Base-by-base conservation (phyloP, 1,140 invertebrate genomes). In the Neotoxoptera formosana region DNA sequence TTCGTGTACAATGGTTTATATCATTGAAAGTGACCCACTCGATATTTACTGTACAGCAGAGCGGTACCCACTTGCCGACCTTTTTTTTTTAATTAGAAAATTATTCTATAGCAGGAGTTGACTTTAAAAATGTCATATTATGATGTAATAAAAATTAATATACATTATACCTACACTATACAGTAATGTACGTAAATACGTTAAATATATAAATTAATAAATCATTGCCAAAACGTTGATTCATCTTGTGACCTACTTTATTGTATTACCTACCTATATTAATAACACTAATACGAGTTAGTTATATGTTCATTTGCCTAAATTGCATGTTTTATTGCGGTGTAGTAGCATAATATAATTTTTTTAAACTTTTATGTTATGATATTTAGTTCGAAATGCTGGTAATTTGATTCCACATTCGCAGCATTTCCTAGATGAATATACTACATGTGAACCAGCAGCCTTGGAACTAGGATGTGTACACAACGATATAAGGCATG, bases 381-480 rank as follows among this genome's bases (percentile, higher is more conserved):
- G 83, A 1, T 84, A 41, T 86, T 89, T 95, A 98, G 98, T 99
- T 1, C 96, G 99, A 95, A 99, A 99, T 96, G 98, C 98, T 91
- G 99, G 98, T 34, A 99, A 99, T 95, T 95, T 99, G 91, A 97
- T 99, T 94, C 98, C 98, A 23, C 97, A 99, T 95, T 97, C 98
- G n/a, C 97, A 97, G 94, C 97, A 98, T 95, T 99, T 98, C 95
- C 95, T 96, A 81, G 97, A 98, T 94, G 98, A 98, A 95, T 96
- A 97, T 94, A 98, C 97, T 9, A 98, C 98, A 94, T 99, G 98
- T 94, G 99, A 99, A 96, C 98, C 98, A 23, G 99, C 98, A 25
- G 98, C 98, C 20, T 95, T 99, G 94, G 99, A 99, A 96, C 96
- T 99, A 60, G 98, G 98, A 48, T 99, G 98, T 95, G 96, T 99